Conservation (phyloP, 2,113 vertebrate species). For the Puntigrus tetrazona region DNA sequence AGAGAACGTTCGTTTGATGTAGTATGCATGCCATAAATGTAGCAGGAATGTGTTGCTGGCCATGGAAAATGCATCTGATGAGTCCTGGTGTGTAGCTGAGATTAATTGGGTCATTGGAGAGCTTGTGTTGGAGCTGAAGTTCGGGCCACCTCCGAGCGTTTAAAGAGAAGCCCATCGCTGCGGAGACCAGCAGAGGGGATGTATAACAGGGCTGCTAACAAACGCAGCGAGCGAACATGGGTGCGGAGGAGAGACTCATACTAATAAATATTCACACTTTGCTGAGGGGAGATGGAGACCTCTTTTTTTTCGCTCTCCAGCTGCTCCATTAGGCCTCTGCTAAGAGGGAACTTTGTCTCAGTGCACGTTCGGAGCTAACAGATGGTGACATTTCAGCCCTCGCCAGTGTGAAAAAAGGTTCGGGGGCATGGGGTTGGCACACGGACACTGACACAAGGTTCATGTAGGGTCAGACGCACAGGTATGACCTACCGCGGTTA, state of each 20-base stretch:
- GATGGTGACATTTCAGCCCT: constrained; percentile 64
- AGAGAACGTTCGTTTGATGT: not conserved
- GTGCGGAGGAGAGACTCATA: constrained; percentile 17
- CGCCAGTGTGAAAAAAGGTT: constrained; percentile 45
- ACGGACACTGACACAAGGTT: constrained; percentile 35
- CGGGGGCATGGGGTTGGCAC: constrained; percentile 37
- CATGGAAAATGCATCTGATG: not conserved
- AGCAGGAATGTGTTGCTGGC: not conserved
- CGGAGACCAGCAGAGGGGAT: constrained; percentile 43
- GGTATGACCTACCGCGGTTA: constrained; percentile 36
- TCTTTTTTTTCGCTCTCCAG: constrained; percentile 50
- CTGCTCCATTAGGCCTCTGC: constrained; percentile 51
- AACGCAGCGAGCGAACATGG: constrained; percentile 20
- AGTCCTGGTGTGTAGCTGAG: constrained; percentile 28
- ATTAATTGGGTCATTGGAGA: constrained; percentile 45
- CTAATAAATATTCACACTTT: constrained; percentile 58
- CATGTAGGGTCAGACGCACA: constrained; percentile 36
- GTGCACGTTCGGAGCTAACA: constrained; percentile 53
- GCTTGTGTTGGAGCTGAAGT: constrained; percentile 33
- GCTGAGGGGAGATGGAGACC: constrained; percentile 56
- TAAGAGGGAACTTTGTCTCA: constrained; percentile 48
- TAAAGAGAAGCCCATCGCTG: constrained; percentile 42
- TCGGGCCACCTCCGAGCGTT: constrained; percentile 10
- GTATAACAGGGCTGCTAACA: constrained; percentile 51
- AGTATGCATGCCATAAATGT: not conserved